These are phyloP conservation scores for Bombylius major DNA, from an alignment of 2,888 invertebrate species.

Conservation along the genomic window DNA sequence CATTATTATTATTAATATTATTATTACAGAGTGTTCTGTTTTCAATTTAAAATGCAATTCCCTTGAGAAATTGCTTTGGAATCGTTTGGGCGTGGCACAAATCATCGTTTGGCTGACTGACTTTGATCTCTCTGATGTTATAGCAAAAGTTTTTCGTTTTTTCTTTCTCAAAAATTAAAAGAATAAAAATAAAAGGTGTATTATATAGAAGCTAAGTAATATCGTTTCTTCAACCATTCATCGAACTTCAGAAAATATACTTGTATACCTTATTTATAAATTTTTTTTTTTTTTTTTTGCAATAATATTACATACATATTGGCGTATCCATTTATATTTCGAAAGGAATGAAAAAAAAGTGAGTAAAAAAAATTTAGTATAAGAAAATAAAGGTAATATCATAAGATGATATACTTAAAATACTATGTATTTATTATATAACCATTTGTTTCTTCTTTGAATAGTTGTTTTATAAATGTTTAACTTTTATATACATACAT, in stretches of 20 bases:
- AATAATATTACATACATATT: no score
- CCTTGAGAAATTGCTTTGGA: constrained; percentile 11
- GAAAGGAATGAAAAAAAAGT: not conserved
- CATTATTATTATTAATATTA: no score
- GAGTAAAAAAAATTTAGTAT: not conserved
- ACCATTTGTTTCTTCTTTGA: not conserved
- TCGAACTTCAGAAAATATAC: no score
- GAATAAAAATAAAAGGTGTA: no score
- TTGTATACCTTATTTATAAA: no score
- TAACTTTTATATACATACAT: not conserved
- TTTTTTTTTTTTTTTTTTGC: no score
- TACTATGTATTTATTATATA: not conserved
- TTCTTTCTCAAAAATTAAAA: not conserved
- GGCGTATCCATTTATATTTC: no score
- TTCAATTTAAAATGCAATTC: constrained; percentile 11
- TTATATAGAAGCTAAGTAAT: no score
- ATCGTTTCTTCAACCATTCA: no score
- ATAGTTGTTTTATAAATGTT: not conserved
- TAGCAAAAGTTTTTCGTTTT: no score
- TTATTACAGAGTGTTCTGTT: not conserved
- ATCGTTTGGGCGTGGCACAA: constrained; percentile 13
- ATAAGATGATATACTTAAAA: no score
- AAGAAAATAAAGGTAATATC: not conserved
- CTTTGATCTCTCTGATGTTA: constrained; percentile 1
- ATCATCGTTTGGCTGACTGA: constrained; percentile 12